These are phyloP conservation scores for Galeopsomyia nigrocyanea DNA, from an alignment of 2,888 invertebrate species.

Conservation along the genomic window DNA sequence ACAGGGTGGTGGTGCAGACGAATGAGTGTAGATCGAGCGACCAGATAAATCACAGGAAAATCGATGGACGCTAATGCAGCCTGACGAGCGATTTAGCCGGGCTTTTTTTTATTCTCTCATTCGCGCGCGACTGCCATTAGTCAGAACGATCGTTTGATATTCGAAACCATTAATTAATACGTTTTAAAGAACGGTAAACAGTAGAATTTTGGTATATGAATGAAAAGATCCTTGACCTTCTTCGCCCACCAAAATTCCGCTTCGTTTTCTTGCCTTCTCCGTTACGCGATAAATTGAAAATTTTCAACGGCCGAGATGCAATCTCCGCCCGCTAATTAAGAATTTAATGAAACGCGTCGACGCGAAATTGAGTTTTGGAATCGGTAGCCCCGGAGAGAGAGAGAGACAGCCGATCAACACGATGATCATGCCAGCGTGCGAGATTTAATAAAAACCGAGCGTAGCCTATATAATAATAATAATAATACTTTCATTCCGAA, in stretches of 20 bases:
- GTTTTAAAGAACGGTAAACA: background rate
- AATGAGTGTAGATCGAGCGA: constrained; percentile 32
- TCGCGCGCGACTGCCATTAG: no score
- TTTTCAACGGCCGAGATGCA: constrained; percentile 23
- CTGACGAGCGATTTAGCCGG: constrained; percentile 29
- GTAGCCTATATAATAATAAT: background rate
- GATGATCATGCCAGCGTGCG: constrained; percentile 22
- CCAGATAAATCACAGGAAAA: constrained; percentile 41
- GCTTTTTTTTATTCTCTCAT: constrained; percentile 4
- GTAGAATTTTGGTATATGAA: no score
- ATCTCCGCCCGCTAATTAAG: constrained; percentile 31
- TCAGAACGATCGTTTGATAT: no score
- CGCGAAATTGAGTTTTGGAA: constrained; percentile 40
- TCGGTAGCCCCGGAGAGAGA: constrained; percentile 14
- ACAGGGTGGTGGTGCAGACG: constrained; percentile 17
- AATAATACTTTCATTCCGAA: constrained; percentile 2
- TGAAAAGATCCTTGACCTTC: constrained; percentile 23
- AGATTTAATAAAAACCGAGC: constrained; percentile 34
- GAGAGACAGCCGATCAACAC: background rate
- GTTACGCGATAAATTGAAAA: constrained; percentile 35
- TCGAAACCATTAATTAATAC: constrained; percentile 12
- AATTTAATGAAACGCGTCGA: constrained; percentile 41
- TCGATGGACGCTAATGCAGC: constrained; percentile 44
- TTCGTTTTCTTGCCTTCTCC: constrained; percentile 17
- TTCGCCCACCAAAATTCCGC: background rate